Percentiles rank a stretch among this genome's conserved stretches.
These are phyloP conservation scores for Epistrophella euchroma DNA, from an alignment of 2,888 invertebrate genomes.

Conservation along the genomic window DNA sequence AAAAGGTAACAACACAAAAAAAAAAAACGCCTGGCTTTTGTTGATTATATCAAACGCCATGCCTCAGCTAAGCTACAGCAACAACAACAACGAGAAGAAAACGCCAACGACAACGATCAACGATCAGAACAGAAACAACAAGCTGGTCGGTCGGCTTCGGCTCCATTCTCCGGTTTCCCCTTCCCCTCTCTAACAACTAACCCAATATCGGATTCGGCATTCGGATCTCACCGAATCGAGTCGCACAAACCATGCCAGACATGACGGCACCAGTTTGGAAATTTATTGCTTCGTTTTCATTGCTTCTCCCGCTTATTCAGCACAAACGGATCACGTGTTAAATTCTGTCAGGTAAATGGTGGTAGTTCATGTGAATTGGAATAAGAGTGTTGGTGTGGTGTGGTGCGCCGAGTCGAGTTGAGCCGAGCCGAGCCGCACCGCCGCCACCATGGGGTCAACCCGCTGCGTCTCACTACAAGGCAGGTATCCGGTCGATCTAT, in stretches of 20 bases:
- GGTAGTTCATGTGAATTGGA: slow-evolving; percentile 35
- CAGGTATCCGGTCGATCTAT: slow-evolving; percentile 69
- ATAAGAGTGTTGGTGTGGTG: slow-evolving; percentile 1
- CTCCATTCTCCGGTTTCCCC: not conserved
- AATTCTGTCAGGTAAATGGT: slow-evolving; percentile 73
- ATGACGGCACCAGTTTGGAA: slow-evolving; percentile 77
- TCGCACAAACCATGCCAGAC: slow-evolving; percentile 77
- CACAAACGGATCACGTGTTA: slow-evolving; percentile 76
- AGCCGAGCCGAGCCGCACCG: not conserved
- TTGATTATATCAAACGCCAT: slow-evolving; percentile 76
- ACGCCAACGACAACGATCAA: slow-evolving; percentile 71
- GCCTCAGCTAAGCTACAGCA: slow-evolving; percentile 37
- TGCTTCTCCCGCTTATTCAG: slow-evolving; percentile 75
- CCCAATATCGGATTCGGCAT: slow-evolving; percentile 46
- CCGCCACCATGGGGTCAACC: slow-evolving; percentile 43
- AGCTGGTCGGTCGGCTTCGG: slow-evolving; percentile 20
- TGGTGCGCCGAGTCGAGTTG: slow-evolving; percentile 17
- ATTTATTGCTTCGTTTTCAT: slow-evolving; percentile 76
- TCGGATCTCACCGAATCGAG: slow-evolving; percentile 70
- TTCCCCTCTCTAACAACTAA: slow-evolving; percentile 43
- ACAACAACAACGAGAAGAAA: slow-evolving; percentile 43
- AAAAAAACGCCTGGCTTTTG: slow-evolving; percentile 70
- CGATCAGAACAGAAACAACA: slow-evolving; percentile 59
- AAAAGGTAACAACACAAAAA: slow-evolving; percentile 54
- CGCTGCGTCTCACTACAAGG: slow-evolving; percentile 57